Base-by-base conservation (phyloP, 2,113 vertebrate species). In the Rhegmatorhina hoffmannsi region DNA sequence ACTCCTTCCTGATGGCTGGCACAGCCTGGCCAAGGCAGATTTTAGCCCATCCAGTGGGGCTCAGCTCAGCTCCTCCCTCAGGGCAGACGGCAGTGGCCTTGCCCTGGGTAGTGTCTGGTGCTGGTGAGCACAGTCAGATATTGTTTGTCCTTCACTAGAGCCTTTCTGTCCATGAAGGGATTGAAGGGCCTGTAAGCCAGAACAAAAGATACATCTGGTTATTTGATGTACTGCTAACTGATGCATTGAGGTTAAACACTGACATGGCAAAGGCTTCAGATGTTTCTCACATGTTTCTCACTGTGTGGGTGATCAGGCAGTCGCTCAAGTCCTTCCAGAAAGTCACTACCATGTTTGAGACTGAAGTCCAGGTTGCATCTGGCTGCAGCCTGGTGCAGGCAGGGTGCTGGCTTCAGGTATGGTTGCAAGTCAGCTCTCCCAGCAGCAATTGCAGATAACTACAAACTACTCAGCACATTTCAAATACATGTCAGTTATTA, bases 401-500 rank as follows among this genome's bases (percentile, higher is more conserved):
- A 87, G 46, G 53, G 21, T 38, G 75, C 53, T 73, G 53, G 13
- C 58, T 76, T 40, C 79, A 78, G 89, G 56, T 75, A 3, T 3
- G 34, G 26, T 7, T 79, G 79, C 58, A 77, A 83, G 50, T 79
- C 74, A 67, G 47, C n/a, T 80, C 34, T 76, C 67, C 76, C 50
- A 40, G 31, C 72, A 77, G 69, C 74, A 64, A 10, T 11, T 52
- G 47, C 77, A 50, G 47, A 72, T 13, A 66, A n/a, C 77, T 64
- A 24, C 68, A 18, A 53, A 47, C 84, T 36, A 79, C 92, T 89
- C 96, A 93, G 84, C 94, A 76, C 80, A 92, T 95, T 77, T 84
- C 70, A 68, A 74, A 90, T 79, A 31, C 59, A 19, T 64, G 80
- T 66, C 83, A 64, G 55, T 94, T 90, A 95, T 90, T 94, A 94